Evolutionary conservation across 2,797 vertebrate species (phyloP).

Genomic region (Cacajao melanocephalus): DNA sequence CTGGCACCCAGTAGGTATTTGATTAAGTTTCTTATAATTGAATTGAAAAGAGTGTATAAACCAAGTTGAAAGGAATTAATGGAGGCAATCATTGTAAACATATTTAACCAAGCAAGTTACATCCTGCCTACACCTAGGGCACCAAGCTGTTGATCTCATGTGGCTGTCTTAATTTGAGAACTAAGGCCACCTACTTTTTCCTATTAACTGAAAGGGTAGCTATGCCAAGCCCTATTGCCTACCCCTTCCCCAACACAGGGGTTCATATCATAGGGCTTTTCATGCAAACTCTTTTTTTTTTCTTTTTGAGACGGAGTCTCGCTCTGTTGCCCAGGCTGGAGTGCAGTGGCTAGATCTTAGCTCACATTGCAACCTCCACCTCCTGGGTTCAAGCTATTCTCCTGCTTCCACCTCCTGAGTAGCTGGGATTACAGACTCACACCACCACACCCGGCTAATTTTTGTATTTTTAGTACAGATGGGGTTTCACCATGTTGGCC

Average conservation of each 20-base stretch:
- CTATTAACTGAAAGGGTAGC: neutral
- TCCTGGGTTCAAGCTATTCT: neutral
- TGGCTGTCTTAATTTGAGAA: constrained; percentile 40
- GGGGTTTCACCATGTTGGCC: neutral
- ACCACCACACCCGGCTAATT: neutral
- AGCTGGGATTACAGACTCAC: neutral
- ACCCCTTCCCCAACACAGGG: neutral
- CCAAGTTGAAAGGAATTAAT: constrained; percentile 41
- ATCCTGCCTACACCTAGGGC: neutral
- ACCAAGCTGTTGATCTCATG: neutral
- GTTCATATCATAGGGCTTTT: neutral
- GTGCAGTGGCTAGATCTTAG: neutral
- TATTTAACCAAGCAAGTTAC: constrained; percentile 27
- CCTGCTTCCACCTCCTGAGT: neutral
- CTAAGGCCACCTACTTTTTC: constrained; percentile 18
- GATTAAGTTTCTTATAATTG: constrained; percentile 29
- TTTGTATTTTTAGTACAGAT: neutral
- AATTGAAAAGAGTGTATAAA: constrained; percentile 35
- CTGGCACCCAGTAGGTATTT: neutral
- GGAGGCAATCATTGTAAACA: constrained; percentile 37
- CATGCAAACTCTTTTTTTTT: neutral
- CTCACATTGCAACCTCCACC: neutral
- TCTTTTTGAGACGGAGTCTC: neutral
- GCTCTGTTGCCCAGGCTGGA: neutral
- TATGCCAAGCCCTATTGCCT: neutral